Evolutionary conservation across 2,888 invertebrate genomes (phyloP), one percentile per base, ranked within the genome.

Genomic region (Saturnia pavonia): DNA sequence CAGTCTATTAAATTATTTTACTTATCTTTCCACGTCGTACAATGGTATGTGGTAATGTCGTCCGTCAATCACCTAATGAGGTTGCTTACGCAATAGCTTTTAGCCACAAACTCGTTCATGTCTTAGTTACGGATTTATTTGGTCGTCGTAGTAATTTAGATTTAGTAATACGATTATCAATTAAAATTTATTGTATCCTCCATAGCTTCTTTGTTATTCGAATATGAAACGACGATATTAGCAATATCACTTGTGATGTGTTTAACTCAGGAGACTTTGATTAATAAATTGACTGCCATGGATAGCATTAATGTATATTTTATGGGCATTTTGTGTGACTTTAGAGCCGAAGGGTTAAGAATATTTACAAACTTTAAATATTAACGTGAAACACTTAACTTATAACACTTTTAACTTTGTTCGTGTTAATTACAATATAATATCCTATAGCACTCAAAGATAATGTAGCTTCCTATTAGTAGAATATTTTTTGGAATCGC

Each of bases 11-110:
- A 54, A 70, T 42, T 67, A 27, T 65, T 63, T 68, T 71, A 51
- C 63, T 68, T 71, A 68, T 65, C 60, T 34, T n/a, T 68, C 16
- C 14, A 40, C 40, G 42, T 45, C 25, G 57, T 66, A 71, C 70
- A 70, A 72, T 73, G 73, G 74, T 76, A 72, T 73, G 67, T 74
- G 74, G 72, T 73, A 75, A 67, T 25, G 60, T 69, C 48, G 63
- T 70, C 63, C 66, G 43, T 54, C 72, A 70, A 73, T 74, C 68
- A 69, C 65, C 69, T 75, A 78, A 74, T 69, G 74, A 75, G 72
- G 73, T 71, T 60, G 72, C 72, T 79, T 76, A 73, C 74, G 74
- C 67, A 78, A 78, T 73, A 65, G 40, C 69, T 69, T 68, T 72
- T 73, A 72, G 73, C 72, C 70, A 40, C 34, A 25, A 40, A 57